phyloP scores from a whole-genome alignment of 2,888 invertebrate species.

The Plagodis pulveraria region DNA sequence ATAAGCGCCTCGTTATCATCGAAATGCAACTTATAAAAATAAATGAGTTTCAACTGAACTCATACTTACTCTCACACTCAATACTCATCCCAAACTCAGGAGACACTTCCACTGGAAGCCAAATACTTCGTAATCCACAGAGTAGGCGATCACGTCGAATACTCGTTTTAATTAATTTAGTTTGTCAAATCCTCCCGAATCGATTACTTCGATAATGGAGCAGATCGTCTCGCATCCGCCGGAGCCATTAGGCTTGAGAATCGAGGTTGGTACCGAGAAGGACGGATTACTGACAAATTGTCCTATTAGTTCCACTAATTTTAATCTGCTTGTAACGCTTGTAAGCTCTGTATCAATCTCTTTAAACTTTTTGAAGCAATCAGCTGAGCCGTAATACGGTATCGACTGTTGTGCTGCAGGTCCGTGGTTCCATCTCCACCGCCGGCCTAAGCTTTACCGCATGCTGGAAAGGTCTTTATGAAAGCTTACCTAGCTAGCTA shows the following conservation, averaged over 20 bases:
- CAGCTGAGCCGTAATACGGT: no score
- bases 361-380: no score
- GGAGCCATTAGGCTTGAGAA: constrained; percentile 30
- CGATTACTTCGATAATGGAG: constrained; percentile 39
- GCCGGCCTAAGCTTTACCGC: no score
- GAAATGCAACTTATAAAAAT: not conserved
- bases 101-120: constrained; percentile 11
- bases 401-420: no score
- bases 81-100: not conserved
- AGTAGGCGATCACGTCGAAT: constrained; percentile 20
- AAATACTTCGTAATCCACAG: constrained; percentile 17
- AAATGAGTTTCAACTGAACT: not conserved
- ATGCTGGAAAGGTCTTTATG: no score
- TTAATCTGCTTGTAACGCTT: constrained; percentile 10
- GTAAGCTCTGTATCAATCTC: constrained; percentile 13
- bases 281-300: constrained; percentile 19
- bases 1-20: no score
- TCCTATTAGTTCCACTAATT: constrained; percentile 18
- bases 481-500: no score
- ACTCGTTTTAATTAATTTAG: constrained; percentile 40
- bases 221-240: constrained; percentile 32
- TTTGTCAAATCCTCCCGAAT: constrained; percentile 31
- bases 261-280: constrained; percentile 11
- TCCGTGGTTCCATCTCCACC: no score
- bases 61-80: not conserved